These are phyloP conservation scores for Monodelphis domestica DNA, from an alignment of 2,797 vertebrate species.

Conservation along the genomic window DNA sequence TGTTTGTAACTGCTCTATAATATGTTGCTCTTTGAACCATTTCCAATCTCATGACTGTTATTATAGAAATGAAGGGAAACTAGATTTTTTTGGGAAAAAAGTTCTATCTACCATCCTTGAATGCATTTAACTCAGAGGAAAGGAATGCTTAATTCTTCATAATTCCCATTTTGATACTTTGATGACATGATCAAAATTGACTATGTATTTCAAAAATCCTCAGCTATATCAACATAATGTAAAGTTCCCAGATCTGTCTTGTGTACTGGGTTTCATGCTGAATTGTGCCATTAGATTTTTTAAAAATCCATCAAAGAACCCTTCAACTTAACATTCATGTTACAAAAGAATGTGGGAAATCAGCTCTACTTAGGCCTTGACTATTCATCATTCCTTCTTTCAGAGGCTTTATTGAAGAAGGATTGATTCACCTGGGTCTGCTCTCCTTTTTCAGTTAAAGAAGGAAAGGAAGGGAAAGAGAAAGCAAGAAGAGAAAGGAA, in stretches of 20 bases:
- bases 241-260: background rate
- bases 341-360: background rate
- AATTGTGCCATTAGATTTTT: background rate
- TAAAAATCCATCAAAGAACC: background rate
- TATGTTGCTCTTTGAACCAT: slow-evolving; percentile 68
- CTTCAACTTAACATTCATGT: background rate
- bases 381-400: background rate
- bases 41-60: slow-evolving; percentile 29
- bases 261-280: background rate
- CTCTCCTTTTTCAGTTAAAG: background rate
- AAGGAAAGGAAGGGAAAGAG: background rate
- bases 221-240: background rate
- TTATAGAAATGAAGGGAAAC: slow-evolving; percentile 25
- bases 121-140: background rate
- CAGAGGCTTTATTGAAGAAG: background rate
- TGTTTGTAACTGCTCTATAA: slow-evolving; percentile 70
- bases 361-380: background rate
- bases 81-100: background rate
- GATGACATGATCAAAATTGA: background rate
- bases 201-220: background rate
- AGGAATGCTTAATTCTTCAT: background rate
- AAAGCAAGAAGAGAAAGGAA: background rate
- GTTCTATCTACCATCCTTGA: background rate
- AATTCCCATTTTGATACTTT: background rate
- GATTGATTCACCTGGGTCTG: background rate